Percentiles rank a stretch among this genome's conserved stretches.
Evolutionary conservation across 2,797 vertebrate species (phyloP).

Genomic region (Gallirallus australis): DNA sequence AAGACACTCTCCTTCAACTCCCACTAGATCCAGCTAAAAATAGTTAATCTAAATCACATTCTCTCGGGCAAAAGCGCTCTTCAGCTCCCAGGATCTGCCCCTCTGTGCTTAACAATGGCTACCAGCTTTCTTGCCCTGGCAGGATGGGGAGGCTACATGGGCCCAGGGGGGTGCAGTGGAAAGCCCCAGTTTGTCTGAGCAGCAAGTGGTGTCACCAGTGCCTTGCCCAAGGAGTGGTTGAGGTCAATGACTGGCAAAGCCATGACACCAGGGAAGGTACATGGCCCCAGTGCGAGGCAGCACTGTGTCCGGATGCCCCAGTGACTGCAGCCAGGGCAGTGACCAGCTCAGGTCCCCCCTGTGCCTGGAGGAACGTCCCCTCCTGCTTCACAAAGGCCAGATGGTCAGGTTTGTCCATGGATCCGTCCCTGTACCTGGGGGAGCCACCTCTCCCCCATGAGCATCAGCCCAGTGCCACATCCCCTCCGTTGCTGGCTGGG

Average conservation of each 20-base stretch:
- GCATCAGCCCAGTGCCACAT: accelerated
- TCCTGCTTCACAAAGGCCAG: background rate
- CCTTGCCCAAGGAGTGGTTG: accelerated
- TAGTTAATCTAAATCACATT: slow-evolving; percentile 34
- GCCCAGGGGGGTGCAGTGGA: background rate
- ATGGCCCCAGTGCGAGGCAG: accelerated
- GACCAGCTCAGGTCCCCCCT: accelerated
- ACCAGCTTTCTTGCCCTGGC: background rate
- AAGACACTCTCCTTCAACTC: slow-evolving; percentile 41
- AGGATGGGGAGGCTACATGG: background rate
- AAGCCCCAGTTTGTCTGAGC: background rate
- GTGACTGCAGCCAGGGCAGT: background rate
- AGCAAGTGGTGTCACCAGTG: background rate
- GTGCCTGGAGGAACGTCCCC: accelerated
- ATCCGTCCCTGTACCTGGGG: background rate
- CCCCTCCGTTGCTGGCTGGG: accelerated
- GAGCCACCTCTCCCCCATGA: accelerated
- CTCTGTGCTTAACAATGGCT: background rate
- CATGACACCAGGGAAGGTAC: accelerated
- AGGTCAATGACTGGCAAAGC: accelerated
- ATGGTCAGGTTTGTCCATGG: accelerated
- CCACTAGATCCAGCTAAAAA: slow-evolving; percentile 46
- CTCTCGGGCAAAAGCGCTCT: background rate
- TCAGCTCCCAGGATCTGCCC: background rate
- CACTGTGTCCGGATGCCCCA: accelerated